A percentile compares a stretch with the other conserved stretches of the same genome.
phyloP scores from a whole-genome alignment of 2,888 invertebrate genomes.

The Anarsia innoxiella region DNA sequence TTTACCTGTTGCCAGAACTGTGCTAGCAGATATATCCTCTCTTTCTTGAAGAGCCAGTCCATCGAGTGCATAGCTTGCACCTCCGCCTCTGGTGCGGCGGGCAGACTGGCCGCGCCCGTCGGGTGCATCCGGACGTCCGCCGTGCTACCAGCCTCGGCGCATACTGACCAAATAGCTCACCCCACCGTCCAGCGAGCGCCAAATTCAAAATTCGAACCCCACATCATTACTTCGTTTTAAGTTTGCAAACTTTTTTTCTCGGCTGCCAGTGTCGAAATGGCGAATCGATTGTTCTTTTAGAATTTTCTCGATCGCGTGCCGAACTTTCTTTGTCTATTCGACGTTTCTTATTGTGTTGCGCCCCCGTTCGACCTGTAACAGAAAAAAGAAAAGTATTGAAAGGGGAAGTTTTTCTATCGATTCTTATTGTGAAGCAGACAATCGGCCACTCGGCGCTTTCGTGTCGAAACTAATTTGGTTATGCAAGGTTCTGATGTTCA shows the following conservation, averaged over 20 bases:
- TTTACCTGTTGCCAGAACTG: constrained; percentile 97
- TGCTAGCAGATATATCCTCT: constrained; percentile 93
- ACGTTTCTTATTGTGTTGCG: constrained; percentile 48
- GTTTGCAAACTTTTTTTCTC: constrained; percentile 12
- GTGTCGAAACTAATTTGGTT: constrained; percentile 73
- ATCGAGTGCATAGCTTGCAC: constrained; percentile 95
- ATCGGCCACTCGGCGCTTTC: constrained; percentile 56
- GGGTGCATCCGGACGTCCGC: constrained; percentile 82
- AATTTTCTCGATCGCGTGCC: constrained; percentile 36
- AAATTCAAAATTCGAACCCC: constrained; percentile 30
- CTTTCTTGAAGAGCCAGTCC: constrained; percentile 98
- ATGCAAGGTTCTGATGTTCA: constrained; percentile 48
- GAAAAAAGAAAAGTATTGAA: constrained; percentile 57
- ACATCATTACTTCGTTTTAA: constrained; percentile 24
- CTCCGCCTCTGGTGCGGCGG: constrained; percentile 91
- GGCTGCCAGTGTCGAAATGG: constrained; percentile 26
- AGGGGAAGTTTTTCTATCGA: constrained; percentile 56
- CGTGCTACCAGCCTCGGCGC: constrained; percentile 50
- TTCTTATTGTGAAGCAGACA: constrained; percentile 62
- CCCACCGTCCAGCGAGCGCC: constrained; percentile 20
- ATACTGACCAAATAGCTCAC: constrained; percentile 46
- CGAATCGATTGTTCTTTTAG: constrained; percentile 47
- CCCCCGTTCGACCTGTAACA: constrained; percentile 55
- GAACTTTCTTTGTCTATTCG: constrained; percentile 30
- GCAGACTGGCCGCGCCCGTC: constrained; percentile 81